These are phyloP conservation scores for Glaucomys volans DNA, from an alignment of 2,113 vertebrate genomes.

Conservation along the genomic window DNA sequence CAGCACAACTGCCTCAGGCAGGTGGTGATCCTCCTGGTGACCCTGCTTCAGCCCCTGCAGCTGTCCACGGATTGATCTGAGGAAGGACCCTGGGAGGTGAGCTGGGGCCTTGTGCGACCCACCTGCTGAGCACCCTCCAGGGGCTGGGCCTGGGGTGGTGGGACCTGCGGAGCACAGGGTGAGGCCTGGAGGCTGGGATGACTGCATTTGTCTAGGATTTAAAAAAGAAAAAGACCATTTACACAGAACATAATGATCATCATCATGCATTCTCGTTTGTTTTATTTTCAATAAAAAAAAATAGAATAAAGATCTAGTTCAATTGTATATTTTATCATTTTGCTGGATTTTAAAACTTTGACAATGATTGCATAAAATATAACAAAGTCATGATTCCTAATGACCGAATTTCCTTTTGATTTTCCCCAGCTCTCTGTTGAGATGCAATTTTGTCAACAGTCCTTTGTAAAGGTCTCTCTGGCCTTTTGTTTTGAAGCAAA, in stretches of 20 bases:
- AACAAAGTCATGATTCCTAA: background rate
- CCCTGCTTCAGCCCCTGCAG: too few species aligned
- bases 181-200: too few species aligned
- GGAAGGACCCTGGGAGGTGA: too few species aligned
- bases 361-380: background rate
- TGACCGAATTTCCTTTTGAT: background rate
- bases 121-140: too few species aligned
- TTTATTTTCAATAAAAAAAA: background rate
- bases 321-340: background rate
- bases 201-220: background rate
- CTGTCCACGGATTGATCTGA: too few species aligned
- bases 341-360: background rate
- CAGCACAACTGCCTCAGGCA: too few species aligned
- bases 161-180: too few species aligned
- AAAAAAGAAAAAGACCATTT: background rate
- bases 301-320: background rate
- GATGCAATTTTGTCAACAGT: constrained; percentile 11
- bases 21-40: too few species aligned
- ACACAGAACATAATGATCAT: background rate
- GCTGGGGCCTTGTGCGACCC: too few species aligned
- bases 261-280: background rate
- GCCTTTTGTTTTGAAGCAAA: background rate
- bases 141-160: too few species aligned
- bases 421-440: background rate
- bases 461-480: background rate